Conservation (phyloP, 2,113 vertebrate genomes). For the Columba livia region DNA sequence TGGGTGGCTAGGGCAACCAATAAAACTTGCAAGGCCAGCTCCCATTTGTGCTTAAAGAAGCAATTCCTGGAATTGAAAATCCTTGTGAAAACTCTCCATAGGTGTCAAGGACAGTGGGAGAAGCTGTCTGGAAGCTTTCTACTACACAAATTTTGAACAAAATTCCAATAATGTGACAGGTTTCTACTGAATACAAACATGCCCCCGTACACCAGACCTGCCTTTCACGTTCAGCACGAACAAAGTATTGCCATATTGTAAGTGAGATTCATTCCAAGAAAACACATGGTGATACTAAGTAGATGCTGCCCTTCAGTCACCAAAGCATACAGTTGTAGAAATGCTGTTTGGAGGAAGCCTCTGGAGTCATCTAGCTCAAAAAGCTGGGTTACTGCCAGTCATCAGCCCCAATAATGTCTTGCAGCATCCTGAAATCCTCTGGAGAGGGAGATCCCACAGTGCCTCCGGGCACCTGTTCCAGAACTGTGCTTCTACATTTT, state of each 20-base stretch:
- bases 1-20: not conserved
- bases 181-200: not conserved
- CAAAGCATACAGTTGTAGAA: not conserved
- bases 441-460: not conserved
- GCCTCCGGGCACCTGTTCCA: not conserved
- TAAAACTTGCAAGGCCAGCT: not conserved
- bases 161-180: not conserved
- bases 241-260: not conserved
- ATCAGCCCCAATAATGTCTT: not conserved
- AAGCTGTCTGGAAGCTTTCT: not conserved
- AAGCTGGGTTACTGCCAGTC: not conserved
- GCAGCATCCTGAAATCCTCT: not conserved
- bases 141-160: not conserved
- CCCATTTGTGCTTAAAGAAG: not conserved
- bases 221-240: not conserved
- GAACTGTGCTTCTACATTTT: not conserved
- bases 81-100: not conserved
- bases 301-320: not conserved
- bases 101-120: fast-evolving
- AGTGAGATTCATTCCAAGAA: not conserved
- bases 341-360: not conserved
- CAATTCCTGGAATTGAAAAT: not conserved
- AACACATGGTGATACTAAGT: not conserved
- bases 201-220: not conserved
- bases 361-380: not conserved